Evolutionary conservation across 2,797 vertebrate species (phyloP).

Genomic region (Poeciliopsis paucimaculata): DNA sequence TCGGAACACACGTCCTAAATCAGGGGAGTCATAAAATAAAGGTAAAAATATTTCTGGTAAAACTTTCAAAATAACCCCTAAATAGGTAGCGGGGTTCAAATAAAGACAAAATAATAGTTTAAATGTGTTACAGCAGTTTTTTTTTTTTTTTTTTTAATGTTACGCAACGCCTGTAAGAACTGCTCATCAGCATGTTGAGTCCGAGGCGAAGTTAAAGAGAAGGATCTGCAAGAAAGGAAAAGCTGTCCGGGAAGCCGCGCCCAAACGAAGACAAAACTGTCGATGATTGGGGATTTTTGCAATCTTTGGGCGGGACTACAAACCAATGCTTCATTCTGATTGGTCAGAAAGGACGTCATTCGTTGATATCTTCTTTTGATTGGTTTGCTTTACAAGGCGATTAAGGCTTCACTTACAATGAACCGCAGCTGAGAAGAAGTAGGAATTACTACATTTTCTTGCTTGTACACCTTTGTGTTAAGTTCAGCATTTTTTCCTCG

Average conservation of each 20-base stretch:
- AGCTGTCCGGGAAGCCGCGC: conserved; percentile 24
- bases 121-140: background rate
- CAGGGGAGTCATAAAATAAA: background rate
- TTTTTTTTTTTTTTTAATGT: no score
- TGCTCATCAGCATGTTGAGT: background rate
- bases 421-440: conserved; percentile 73
- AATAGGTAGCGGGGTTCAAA: background rate
- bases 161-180: background rate
- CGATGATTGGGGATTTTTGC: conserved; percentile 45
- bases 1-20: background rate
- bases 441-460: conserved; percentile 21
- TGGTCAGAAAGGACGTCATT: conserved; percentile 51
- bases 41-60: background rate
- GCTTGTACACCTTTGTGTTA: conserved; percentile 42
- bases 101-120: background rate
- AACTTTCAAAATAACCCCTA: conserved; percentile 20
- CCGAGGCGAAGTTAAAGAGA: background rate
- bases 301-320: background rate
- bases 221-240: background rate
- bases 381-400: conserved; percentile 48
- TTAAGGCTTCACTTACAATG: conserved; percentile 67
- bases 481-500: background rate
- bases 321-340: conserved; percentile 31
- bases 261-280: conserved; percentile 15
- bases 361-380: conserved; percentile 22